Base-by-base conservation (phyloP, 2,113 vertebrate genomes). In the Crypturellus undulatus region DNA sequence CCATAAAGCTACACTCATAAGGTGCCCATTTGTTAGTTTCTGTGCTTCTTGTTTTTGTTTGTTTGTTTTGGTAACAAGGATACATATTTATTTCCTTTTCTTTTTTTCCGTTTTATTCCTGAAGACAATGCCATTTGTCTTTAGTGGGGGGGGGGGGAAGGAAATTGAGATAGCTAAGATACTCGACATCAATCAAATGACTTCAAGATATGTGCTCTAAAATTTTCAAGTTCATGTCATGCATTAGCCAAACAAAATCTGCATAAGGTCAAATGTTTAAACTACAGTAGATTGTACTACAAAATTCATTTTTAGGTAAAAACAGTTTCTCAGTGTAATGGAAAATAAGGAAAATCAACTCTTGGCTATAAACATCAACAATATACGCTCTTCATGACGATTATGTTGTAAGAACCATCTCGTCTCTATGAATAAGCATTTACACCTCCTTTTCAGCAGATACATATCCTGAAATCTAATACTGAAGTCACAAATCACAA, bases 361-460 rank as follows among this genome's bases (percentile, higher is more conserved):
- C 19, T 60, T 86, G 20, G 38, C 69, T 69, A 92, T 51, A 83
- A 94, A 88, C 93, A 70, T 36, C 69, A 92, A 68, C 34, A 93
- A 21, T 56, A 88, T 68, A 77, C 1, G 69, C 15, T 81, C 71
- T 92, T 49, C 28, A 69, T 18, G 36, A 86, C 89, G 17, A 85
- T 20, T 63, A 58, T 42, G 28, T 69, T 76, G 72, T 78, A 92
- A 73, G 40, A 90, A 62, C 18, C 26, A 52, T 58, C 62, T 92
- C 54, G 52, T 67, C 83, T 77, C 76, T 77, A 68, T 79, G 63
- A 91, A 78, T 79, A 86, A 90, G 79, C 79, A 89, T 71, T 90
- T 90, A 82, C 62, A 90, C 65, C 89, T 91, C 69, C 88, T 84
- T 72, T 22, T 69, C 86, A 93, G 73, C 72, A 90, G 65, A 62